phyloP scores from a whole-genome alignment of 1,140 invertebrate genomes.

The Scaptodrosophila lebanonensis region DNA sequence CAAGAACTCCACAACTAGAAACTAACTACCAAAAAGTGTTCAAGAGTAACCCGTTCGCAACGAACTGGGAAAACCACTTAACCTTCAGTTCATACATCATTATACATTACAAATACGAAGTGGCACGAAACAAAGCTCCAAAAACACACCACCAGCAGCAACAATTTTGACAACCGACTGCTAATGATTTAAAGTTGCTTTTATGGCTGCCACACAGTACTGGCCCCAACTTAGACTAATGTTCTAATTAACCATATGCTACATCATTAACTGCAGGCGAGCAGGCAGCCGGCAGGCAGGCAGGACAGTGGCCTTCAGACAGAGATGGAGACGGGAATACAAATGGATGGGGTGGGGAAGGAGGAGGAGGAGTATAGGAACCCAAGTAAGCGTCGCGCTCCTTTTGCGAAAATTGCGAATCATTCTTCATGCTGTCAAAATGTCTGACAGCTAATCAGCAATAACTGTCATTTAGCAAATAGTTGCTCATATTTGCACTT shows the following conservation, averaged over 20 bases:
- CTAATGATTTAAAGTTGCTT: constrained; percentile 66
- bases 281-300: no score
- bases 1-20: constrained; percentile 2
- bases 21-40: constrained; percentile 5
- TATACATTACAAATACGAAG: constrained; percentile 10
- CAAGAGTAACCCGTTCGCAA: constrained; percentile 29
- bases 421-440: constrained; percentile 74
- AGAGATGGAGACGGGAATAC: no score
- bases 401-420: constrained; percentile 61
- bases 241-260: constrained; percentile 72
- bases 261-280: constrained; percentile 63
- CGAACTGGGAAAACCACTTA: constrained; percentile 23
- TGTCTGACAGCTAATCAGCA: constrained; percentile 73
- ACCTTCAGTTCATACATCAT: constrained; percentile 47
- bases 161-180: constrained; percentile 40
- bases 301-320: no score
- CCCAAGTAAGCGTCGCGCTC: constrained; percentile 10
- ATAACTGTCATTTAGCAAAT: constrained; percentile 75
- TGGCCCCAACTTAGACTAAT: constrained; percentile 53
- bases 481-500: constrained; percentile 76
- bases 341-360: no score
- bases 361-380: not conserved
- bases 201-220: constrained; percentile 16
- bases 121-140: constrained; percentile 1
- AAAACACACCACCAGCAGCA: constrained; percentile 25